phyloP scores from a whole-genome alignment of 2,113 vertebrate genomes.

The Myotis davidii region DNA sequence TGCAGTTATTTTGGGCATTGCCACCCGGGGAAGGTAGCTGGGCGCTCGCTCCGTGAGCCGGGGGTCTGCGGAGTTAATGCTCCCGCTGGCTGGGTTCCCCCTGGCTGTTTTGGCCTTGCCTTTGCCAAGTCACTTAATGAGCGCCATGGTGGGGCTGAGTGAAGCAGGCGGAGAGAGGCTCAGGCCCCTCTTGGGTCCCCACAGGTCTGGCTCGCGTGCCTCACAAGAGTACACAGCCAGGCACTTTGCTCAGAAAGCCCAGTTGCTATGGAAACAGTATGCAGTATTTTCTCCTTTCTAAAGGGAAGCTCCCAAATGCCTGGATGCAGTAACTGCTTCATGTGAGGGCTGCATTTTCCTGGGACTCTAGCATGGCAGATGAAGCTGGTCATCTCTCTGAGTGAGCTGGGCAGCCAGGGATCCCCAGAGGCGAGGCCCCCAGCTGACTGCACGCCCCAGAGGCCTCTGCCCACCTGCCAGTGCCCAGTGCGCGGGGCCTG shows the following conservation, averaged over 20 bases:
- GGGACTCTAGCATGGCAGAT: not conserved
- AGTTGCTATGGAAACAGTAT: slow-evolving; percentile 80
- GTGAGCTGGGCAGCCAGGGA: not conserved
- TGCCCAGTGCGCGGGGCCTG: not conserved
- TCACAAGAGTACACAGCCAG: not conserved
- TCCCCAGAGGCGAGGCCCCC: not conserved
- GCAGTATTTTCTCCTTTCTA: slow-evolving; percentile 38
- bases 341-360: fast-evolving
- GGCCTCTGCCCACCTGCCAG: not conserved
- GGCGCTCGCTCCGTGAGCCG: not conserved
- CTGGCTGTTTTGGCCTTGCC: slow-evolving; percentile 14
- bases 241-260: not conserved
- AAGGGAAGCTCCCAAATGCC: slow-evolving; percentile 27
- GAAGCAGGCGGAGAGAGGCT: not conserved
- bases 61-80: slow-evolving; percentile 11
- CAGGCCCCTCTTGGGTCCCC: not conserved
- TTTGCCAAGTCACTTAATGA: slow-evolving; percentile 63
- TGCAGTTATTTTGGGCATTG: slow-evolving; percentile 53
- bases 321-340: not conserved
- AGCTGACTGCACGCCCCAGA: not conserved
- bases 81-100: slow-evolving; percentile 53
- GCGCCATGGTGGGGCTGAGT: not conserved
- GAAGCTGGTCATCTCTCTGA: too few relatives aligned
- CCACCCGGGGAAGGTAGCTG: not conserved
- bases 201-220: not conserved